These are phyloP conservation scores for Acromyrmex charruanus DNA, from an alignment of 1,140 invertebrate genomes.

Conservation along the genomic window DNA sequence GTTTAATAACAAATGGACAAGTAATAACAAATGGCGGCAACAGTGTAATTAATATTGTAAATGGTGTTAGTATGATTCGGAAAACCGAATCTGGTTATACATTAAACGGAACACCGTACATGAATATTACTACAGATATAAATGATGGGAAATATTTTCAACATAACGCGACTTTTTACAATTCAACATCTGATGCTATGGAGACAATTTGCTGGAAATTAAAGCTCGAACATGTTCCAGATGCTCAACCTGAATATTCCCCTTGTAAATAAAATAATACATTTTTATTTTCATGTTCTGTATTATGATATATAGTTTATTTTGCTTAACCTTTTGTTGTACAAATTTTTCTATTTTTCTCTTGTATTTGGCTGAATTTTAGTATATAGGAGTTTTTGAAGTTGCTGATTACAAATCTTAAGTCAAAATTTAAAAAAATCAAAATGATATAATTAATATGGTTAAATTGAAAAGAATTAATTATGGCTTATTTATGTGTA, in stretches of 20 bases:
- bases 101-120: conserved; percentile 67
- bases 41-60: background rate
- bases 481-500: no score
- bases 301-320: background rate
- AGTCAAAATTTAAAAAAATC: no score
- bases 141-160: conserved; percentile 62
- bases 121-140: conserved; percentile 60
- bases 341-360: no score
- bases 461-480: no score
- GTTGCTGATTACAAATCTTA: no score
- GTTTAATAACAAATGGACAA: conserved; percentile 10
- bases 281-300: background rate
- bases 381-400: no score
- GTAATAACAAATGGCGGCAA: background rate
- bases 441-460: no score
- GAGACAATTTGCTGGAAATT: conserved; percentile 63
- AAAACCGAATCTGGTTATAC: conserved; percentile 53
- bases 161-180: conserved; percentile 67
- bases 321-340: no score
- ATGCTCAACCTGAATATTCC: conserved; percentile 68
- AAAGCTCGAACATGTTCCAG: conserved; percentile 64
- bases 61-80: background rate
- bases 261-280: background rate
- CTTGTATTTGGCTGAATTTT: no score
- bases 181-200: conserved; percentile 32